A percentile compares a stretch with the other conserved stretches of the same genome.
These are phyloP conservation scores for Smutsia temminckii DNA, from an alignment of 2,797 vertebrate genomes.

Conservation along the genomic window DNA sequence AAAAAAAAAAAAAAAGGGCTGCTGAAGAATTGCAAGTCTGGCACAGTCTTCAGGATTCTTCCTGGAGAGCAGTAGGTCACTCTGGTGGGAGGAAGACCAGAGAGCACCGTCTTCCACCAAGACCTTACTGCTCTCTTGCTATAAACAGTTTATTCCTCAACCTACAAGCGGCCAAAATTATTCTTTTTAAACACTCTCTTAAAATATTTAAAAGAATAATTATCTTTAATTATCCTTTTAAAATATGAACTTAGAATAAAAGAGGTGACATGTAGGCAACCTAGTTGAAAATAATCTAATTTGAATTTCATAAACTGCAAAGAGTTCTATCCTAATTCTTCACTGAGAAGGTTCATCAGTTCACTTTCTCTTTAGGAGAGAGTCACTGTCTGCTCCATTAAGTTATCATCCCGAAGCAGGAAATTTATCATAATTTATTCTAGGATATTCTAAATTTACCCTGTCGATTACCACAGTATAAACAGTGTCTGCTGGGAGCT, in stretches of 20 bases:
- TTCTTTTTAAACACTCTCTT: too few relatives aligned
- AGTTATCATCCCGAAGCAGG: constrained; percentile 87
- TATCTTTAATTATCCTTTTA: constrained; percentile 45
- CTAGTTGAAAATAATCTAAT: constrained; percentile 65
- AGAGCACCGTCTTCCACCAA: neutral
- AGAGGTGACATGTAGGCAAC: constrained; percentile 73
- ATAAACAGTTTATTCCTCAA: constrained; percentile 74
- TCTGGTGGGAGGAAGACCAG: neutral
- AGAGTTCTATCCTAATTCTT: constrained; percentile 79
- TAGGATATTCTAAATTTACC: constrained; percentile 89
- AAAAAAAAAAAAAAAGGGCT: constrained; percentile 55
- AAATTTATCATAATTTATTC: constrained; percentile 91
- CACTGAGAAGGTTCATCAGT: constrained; percentile 84
- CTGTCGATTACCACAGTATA: constrained; percentile 89
- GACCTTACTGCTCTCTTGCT: constrained; percentile 37
- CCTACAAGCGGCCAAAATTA: neutral
- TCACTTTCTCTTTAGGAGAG: constrained; percentile 82
- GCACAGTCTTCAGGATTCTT: neutral
- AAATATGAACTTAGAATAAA: constrained; percentile 59
- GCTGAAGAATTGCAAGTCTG: constrained; percentile 47
- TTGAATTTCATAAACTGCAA: constrained; percentile 78
- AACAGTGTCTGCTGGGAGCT: constrained; percentile 86
- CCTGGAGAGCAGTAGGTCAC: constrained; percentile 43
- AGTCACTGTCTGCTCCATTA: constrained; percentile 83
- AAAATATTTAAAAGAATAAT: too few relatives aligned